These are phyloP conservation scores for Pyrocoelia pectoralis DNA, from an alignment of 2,888 invertebrate genomes.

Conservation along the genomic window DNA sequence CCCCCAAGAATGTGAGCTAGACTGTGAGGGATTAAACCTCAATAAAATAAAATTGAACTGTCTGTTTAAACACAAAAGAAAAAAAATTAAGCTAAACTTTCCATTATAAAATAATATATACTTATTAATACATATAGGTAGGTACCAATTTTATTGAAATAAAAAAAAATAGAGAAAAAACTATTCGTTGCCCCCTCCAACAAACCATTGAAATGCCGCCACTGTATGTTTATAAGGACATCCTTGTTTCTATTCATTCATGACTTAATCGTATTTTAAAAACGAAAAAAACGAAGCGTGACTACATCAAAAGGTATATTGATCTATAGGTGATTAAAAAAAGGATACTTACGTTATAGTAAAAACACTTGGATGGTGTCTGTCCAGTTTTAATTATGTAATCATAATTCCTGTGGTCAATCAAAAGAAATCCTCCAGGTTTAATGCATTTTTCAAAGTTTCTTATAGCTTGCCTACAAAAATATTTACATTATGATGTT, in stretches of 20 bases:
- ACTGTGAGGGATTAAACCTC: no score
- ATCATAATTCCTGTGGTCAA: conserved; percentile 92
- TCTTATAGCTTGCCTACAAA: conserved; percentile 69
- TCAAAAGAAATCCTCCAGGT: conserved; percentile 83
- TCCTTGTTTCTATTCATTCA: not conserved
- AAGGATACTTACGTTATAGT: conserved; percentile 77
- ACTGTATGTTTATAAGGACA: no score
- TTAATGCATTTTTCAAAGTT: conserved; percentile 86
- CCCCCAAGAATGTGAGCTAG: no score
- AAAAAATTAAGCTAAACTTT: no score
- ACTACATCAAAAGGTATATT: conserved; percentile 6
- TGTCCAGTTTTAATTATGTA: conserved; percentile 77
- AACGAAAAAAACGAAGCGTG: conserved; percentile 4
- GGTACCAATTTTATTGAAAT: no score
- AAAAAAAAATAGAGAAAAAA: no score
- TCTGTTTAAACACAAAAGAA: no score
- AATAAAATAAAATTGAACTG: no score
- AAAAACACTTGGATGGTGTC: conserved; percentile 84
- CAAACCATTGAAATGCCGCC: no score
- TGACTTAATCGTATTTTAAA: not conserved
- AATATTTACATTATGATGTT: conserved; percentile 14
- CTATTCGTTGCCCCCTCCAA: no score
- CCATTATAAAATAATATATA: no score
- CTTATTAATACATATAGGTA: no score
- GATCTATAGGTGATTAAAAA: conserved; percentile 21